phyloP scores from a whole-genome alignment of 2,797 vertebrate genomes.

The Pipistrellus pipistrellus region DNA sequence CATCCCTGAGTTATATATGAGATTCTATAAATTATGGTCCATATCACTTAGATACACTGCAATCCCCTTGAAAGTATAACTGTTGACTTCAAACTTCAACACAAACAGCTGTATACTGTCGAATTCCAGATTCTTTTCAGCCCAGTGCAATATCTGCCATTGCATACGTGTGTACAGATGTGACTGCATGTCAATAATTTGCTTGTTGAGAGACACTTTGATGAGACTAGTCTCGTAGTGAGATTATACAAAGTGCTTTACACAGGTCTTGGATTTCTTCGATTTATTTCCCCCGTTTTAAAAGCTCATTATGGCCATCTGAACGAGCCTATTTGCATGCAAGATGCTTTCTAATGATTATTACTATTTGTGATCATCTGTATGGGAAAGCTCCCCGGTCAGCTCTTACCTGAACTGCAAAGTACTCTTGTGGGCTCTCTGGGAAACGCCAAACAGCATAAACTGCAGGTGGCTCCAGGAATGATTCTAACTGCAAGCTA shows the following conservation, averaged over 20 bases:
- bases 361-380: conserved; percentile 83
- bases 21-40: background rate
- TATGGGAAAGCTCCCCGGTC: conserved; percentile 81
- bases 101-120: conserved; percentile 34
- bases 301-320: conserved; percentile 74
- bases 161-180: background rate
- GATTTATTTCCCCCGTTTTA: conserved; percentile 58
- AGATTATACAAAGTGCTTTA: conserved; percentile 27
- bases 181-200: background rate
- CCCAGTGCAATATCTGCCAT: background rate
- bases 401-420: conserved; percentile 83
- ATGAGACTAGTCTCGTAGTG: background rate
- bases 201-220: conserved; percentile 45
- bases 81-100: conserved; percentile 37
- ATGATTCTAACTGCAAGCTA: conserved; percentile 77
- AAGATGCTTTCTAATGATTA: conserved; percentile 83
- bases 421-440: conserved; percentile 79
- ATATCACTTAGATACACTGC: background rate
- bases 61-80: conserved; percentile 19
- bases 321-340: conserved; percentile 79
- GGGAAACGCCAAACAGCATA: conserved; percentile 78
- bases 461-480: conserved; percentile 83
- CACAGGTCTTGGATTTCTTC: conserved; percentile 45
- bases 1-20: background rate
- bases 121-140: background rate